Base-by-base conservation (phyloP, 2,888 invertebrate species). In the Tetranychus piercei region DNA sequence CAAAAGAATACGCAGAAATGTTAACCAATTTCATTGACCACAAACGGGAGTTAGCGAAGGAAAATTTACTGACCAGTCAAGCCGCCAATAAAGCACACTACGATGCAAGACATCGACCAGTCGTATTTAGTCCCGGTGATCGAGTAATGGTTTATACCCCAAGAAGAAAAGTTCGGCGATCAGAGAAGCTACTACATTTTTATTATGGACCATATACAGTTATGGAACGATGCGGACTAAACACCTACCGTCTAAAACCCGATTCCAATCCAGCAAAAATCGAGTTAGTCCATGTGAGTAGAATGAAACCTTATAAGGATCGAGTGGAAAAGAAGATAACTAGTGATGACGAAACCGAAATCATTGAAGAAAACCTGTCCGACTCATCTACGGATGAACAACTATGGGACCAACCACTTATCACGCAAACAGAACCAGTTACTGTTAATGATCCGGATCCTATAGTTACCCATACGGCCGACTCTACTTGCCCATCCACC, bases 161-260 rank as follows among this genome's bases (percentile, higher is more conserved):
- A 6, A 20, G 64, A 4, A n/a, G 77, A 44, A 44, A 44, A 18
- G 23, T 73, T 2, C 72, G 77, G 2, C 9, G 15, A 43, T 64
- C 77, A 1, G 74, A 73, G 18, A 76, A 76, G 64, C 45, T 76
- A 5, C 7, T 71, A 11, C 71, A 74, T n/a, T n/a, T 43, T 15
- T 76, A 64, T 65, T 44, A 71, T 18, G 76, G 77, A 1, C 75
- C 75, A 1, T 76, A 70, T n/a, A 18, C n/a, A 7, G 44, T 71
- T 3, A 22, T 44, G 7, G 43, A 7, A 23, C 9, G 71, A 11
- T n/a, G 18, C 4, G 44, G 43, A 43, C 71, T 44, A 43, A 34
- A 43, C 34, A 44, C 44, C 34, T 71, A 71, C 34, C 9, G 23
- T 9, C 4, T 71, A 11, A 23, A 71, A 43, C 8, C 23, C 5